phyloP scores from a whole-genome alignment of 2,797 vertebrate genomes.

The Coreius guichenoti region DNA sequence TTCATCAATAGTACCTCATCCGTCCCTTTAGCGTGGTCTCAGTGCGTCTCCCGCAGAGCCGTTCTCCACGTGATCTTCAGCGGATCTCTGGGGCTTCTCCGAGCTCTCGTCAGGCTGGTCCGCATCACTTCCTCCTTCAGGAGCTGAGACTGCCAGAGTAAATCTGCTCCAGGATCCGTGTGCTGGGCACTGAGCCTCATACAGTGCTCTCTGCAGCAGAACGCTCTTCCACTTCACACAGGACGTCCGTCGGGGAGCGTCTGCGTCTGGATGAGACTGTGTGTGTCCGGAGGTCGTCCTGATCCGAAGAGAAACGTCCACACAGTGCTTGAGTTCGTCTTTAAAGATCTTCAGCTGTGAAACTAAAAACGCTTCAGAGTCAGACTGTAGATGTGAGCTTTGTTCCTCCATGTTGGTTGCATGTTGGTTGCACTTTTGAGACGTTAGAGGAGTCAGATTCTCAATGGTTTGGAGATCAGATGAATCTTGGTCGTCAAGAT shows the following conservation, averaged over 20 bases:
- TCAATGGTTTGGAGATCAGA: background rate
- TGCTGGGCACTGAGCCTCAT: background rate
- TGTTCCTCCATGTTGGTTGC: background rate
- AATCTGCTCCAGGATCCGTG: background rate
- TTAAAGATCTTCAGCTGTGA: background rate
- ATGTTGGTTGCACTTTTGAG: background rate
- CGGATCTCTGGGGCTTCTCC: background rate
- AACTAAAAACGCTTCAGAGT: background rate
- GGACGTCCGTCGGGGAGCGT: slow-evolving; percentile 29
- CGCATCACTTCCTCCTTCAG: background rate
- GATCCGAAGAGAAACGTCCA: background rate
- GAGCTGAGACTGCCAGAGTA: background rate
- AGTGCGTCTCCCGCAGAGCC: background rate
- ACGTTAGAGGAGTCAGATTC: background rate
- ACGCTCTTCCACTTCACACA: slow-evolving; percentile 39
- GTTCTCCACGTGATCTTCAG: background rate
- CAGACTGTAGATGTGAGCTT: background rate
- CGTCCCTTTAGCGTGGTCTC: background rate
- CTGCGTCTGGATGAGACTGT: background rate
- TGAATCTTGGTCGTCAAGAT: background rate
- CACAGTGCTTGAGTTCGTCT: background rate
- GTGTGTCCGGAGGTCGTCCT: background rate
- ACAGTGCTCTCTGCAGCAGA: background rate
- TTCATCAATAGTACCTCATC: background rate
- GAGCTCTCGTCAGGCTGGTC: background rate